Evolutionary conservation across 1,140 invertebrate genomes (phyloP), one percentile per base, ranked within the genome.

Genomic region (Scaptomyza montana): DNA sequence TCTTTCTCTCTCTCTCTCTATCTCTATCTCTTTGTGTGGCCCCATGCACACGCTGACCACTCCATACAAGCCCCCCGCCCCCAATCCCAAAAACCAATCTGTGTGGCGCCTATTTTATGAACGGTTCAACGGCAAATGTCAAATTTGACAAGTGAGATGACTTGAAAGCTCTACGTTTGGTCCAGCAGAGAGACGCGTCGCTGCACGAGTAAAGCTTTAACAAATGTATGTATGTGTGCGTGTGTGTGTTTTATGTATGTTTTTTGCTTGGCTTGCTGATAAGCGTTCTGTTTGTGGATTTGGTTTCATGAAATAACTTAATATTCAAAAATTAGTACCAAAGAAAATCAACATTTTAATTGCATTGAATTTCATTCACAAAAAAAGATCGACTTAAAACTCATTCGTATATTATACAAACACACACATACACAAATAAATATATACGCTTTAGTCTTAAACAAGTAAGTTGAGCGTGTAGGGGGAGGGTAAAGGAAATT

Each of bases 101-200:
- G 84, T 77, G 73, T 87, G 82, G 82, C 82, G 82, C 82, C 82
- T 87, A 63, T 57, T 82, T 87, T 87, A 87, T 87, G 68, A 76
- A 82, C 78, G 79, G 82, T 82, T 87, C 82, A 87, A 77, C 72
- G 77, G 79, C 78, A 87, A 87, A 82, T 87, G 78, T 87, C 78
- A 87, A 82, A 74, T 69, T 87, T 87, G 82, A 87, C 82, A 87
- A 66, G 66, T 67, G 45, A 59, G 47, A 43, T 30, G 46, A 76
- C 36, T 54, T 21, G 21, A 64, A 70, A 63, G 61, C 67, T 64
- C 13, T 33, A 6, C 33, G 46, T 3, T 2, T 13, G 25, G 16
- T 60, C 43, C 39, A 21, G 51, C 54, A 2, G 19, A 9, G 39
- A 59, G 56, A 19, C n/a, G 56, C 39, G 12, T 10, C 28, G 54